These are phyloP conservation scores for Homalodisca vitripennis DNA, from an alignment of 1,140 invertebrate genomes.

Conservation along the genomic window DNA sequence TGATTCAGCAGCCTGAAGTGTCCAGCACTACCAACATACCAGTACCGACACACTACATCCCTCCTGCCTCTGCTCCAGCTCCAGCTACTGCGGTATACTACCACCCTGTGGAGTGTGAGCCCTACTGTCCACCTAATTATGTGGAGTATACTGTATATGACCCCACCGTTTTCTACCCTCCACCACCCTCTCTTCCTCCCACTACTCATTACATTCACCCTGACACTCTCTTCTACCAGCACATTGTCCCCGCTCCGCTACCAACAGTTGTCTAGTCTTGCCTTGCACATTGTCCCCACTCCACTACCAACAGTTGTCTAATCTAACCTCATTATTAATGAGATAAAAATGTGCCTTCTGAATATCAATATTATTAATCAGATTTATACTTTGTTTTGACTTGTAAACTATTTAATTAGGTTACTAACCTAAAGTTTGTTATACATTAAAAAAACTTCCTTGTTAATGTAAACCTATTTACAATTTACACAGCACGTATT, in stretches of 20 bases:
- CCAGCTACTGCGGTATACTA: constrained; percentile 23
- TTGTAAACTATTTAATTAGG: too few species aligned
- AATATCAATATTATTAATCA: too few species aligned
- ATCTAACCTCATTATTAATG: too few species aligned
- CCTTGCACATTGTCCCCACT: too few species aligned
- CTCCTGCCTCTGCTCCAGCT: too few species aligned
- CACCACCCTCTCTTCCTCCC: constrained; percentile 9
- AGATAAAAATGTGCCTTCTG: too few species aligned
- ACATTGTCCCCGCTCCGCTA: background rate
- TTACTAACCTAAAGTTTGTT: too few species aligned
- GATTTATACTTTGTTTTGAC: too few species aligned
- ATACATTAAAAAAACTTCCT: too few species aligned
- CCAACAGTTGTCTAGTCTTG: constrained; percentile 1
- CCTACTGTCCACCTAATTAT: constrained; percentile 5
- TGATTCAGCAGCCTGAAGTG: constrained; percentile 31
- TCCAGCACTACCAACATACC: constrained; percentile 22
- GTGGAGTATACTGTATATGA: constrained; percentile 27
- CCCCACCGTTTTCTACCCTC: background rate
- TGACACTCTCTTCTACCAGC: constrained; percentile 27
- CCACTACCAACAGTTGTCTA: too few species aligned
- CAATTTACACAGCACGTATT: too few species aligned
- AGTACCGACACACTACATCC: background rate
- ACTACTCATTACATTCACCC: constrained; percentile 22
- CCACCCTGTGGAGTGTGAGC: background rate
- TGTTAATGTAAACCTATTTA: too few species aligned